Base-by-base conservation (phyloP, 2,888 invertebrate genomes). In the Athrips mouffetella region DNA sequence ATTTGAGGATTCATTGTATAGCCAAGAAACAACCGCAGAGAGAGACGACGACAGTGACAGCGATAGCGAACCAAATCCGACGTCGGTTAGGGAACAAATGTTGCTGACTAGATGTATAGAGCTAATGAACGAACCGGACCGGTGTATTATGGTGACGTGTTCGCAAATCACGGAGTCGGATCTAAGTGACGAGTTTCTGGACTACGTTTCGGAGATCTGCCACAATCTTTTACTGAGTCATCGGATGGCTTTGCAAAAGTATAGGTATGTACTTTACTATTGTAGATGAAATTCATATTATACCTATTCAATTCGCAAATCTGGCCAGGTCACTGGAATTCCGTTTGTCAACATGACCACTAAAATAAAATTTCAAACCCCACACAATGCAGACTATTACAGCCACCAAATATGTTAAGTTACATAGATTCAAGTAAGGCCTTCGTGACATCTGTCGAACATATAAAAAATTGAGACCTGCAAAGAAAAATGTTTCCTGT, bases 191-290 rank as follows among this genome's bases (percentile, higher is more conserved):
- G 84, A 89, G 5, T 89, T 93, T 16, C 78, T 95, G 39, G 91
- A 92, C 60, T 90, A 91, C 8, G 82, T 96, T 52, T 94, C 94
- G 54, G 91, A 92, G 70, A 90, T 97, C 46, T 96, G 96, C 67
- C 96, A 97, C 79, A 93, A 95, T 78, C 84, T 97, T 44, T 84
- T 97, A 70, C 89, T 95, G 58, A 93, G 94, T 60, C 94, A 95
- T 70, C 93, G 93, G 71, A 90, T 94, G 73, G 94, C 96, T 0
- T 90, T 96, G 58, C 95, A 96, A 72, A 95, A 94, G 70, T 95
- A 94, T 81, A 94, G 95, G 95, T 94, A 75, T 57, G 67, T 48
- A 20, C 21, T 21, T 11, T n/a, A 23, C 20, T 20, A 2, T 18
- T 35, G n/a, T n/a, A n/a, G n/a, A n/a, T n/a, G n/a, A n/a, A n/a